Evolutionary conservation across 2,797 vertebrate species (phyloP), one percentile per base, ranked within the genome.

Genomic region (Aulostomus chinensis): DNA sequence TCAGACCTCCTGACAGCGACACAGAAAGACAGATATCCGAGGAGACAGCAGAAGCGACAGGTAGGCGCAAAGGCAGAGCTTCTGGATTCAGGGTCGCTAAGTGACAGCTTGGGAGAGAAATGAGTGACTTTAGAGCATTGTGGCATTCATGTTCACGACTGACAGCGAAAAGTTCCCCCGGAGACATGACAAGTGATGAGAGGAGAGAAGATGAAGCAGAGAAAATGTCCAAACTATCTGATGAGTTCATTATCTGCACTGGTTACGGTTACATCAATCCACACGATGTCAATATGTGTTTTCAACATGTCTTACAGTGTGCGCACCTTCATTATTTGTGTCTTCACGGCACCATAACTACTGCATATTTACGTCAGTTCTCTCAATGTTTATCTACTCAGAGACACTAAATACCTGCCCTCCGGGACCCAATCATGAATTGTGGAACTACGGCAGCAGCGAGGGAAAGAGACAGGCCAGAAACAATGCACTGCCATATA

Each of bases 41-140:
- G 45, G 55, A 49, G 60, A 78, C 57, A 54, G 66, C 35, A 49
- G 64, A 75, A 59, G 36, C 18, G 58, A 68, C 78, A 77, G 58
- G 63, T 67, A 41, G 56, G 37, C 64, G 60, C 70, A 68, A 59
- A 73, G 52, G 24, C 61, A 50, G 55, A 62, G 53, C 58, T 63
- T 25, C 3, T 53, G 61, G 61, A 55, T 46, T 30, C n/a, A 2
- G 2, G 2, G 42, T 52, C 48, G 49, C 59, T 75, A 76, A 68
- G 73, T 76, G 83, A 80, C 80, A 83, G 78, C 62, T 54, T 41
- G 58, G 56, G 66, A 73, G 37, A 72, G 58, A 68, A 78, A 76
- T 67, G 68, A 80, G 51, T 66, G 72, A 80, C 77, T 78, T 80
- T 49, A 67, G 64, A 69, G 65, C 50, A 53, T 70, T 50, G 67